Evolutionary conservation across 2,888 invertebrate genomes (phyloP), one percentile per base, ranked within the genome.

Genomic region (Agrilus cyanescens): DNA sequence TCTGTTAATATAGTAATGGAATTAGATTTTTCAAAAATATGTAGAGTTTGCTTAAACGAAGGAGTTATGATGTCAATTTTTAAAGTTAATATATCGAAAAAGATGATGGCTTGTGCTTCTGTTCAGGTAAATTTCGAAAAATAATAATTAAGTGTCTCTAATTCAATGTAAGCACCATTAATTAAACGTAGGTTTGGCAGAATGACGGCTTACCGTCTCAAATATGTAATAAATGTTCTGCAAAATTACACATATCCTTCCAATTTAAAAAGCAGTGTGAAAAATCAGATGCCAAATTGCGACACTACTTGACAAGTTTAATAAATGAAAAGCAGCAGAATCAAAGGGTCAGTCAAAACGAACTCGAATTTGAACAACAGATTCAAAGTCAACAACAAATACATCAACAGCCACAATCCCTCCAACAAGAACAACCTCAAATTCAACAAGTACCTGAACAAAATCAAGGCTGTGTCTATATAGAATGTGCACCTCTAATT

Each of bases 191-290:
- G 69, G 69, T 69, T 12, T 67, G 67, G 68, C 68, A 66, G 53
- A 67, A 67, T 48, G 70, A 71, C 53, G 63, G 66, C 30, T 49
- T 71, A 30, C 69, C 70, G 14, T 51, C 59, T 15, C 65, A 67
- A 54, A 68, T 70, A 40, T 70, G 70, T 50, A 64, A 66, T 40
- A 67, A 65, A 54, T 70, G 70, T 53, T 63, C 64, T 18, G 63
- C 66, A 2, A 67, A 66, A 52, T 52, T 70, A 12, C 66, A 69
- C 48, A 65, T 69, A 45, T 62, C 68, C 2, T 69, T 63, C 52
- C 68, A 69, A 47, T 69, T 70, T 51, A 70, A 69, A 52, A 69
- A 66, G 50, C 62, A 60, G 45, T 69, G 69, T 49, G 67, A 70
- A 52, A 66, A 63, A 49, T 65, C 65, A n/a, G 69, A 70, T 53